Base-by-base conservation (phyloP, 2,113 vertebrate genomes). In the Eudorcas thomsonii region DNA sequence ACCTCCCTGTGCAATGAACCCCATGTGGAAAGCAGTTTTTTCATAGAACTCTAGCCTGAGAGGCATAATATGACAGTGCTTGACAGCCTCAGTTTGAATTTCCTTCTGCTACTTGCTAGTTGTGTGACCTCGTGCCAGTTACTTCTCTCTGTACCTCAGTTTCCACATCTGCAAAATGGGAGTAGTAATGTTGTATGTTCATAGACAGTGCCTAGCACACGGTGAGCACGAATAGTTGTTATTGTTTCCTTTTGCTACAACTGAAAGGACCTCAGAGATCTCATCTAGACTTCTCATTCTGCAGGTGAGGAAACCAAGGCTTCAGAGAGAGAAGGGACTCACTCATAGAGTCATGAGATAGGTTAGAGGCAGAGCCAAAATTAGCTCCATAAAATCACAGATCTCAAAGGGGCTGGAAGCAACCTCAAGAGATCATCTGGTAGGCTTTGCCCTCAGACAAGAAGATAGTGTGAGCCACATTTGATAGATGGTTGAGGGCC, bases 391-490 rank as follows among this genome's bases (percentile, higher is more conserved):
- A 86, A 97, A 97, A 98, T 96, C 95, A 97, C 90, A 96, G 85
- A 90, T 92, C 84, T 96, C 91, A 36, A 36, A 67, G 64, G 64
- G 85, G 19, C 81, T 95, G 43, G 45, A 71, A 88, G 82, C 94
- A 94, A 98, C 95, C 96, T 97, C 95, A 97, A 88, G 81, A 95
- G 60, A 96, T 86, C 59, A 59, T 93, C 92, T 93, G 45, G 97
- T 81, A 88, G 95, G 90, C 95, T 97, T 80, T 80, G 71, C 59
- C 88, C 81, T 98, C 98, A 94, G 57, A 96, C 90, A 77, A 93
- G 48, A 88, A 97, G 97, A 91, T 97, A 98, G 90, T 55, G 67
- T 36, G 95, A 98, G 97, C 97, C 97, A 88, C 98, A 97, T 90
- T 92, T 90, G 26, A 45, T 30, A 98, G 98, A 96, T 98, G 7